Evolutionary conservation across 2,797 vertebrate genomes (phyloP).

Genomic region (Cottoperca gobio): DNA sequence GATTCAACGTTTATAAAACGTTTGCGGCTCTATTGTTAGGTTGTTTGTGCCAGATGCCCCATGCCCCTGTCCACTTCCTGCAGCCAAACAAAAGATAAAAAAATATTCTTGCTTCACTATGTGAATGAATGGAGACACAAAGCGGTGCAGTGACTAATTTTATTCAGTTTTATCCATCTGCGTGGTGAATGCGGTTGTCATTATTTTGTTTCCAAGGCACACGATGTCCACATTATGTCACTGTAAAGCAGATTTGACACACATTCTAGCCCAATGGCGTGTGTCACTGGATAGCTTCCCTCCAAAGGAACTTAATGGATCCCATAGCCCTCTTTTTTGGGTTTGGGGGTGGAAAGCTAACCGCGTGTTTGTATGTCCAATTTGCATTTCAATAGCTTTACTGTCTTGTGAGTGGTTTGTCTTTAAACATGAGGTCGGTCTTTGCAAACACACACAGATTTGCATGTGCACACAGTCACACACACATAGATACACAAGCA

Average conservation of each 20-base stretch:
- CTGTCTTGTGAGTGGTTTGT: conserved; percentile 76
- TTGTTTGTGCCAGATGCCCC: conserved; percentile 71
- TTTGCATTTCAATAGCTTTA: conserved; percentile 76
- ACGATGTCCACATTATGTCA: conserved; percentile 54
- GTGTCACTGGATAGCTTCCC: conserved; percentile 57
- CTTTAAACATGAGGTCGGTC: conserved; percentile 76
- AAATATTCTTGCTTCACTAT: conserved; percentile 48
- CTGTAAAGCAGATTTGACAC: conserved; percentile 68
- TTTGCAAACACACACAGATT: conserved; percentile 65
- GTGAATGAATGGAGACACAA: conserved; percentile 41
- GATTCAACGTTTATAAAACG: conserved; percentile 4
- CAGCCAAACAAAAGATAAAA: conserved; percentile 66
- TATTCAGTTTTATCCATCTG: conserved; percentile 48
- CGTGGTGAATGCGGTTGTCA: conserved; percentile 35
- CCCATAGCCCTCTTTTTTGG: conserved; percentile 47
- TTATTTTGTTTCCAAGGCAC: conserved; percentile 42
- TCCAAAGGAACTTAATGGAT: conserved; percentile 60
- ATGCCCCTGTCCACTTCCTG: conserved; percentile 67
- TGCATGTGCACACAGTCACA: conserved; percentile 48
- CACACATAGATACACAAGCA: conserved; percentile 39
- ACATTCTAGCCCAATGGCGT: conserved; percentile 54
- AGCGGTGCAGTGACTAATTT: conserved; percentile 39
- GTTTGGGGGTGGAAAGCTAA: conserved; percentile 61
- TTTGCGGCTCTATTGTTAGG: conserved; percentile 60
- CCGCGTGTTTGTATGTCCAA: conserved; percentile 73